Evolutionary conservation across 2,797 vertebrate species (phyloP), one percentile per base, ranked within the genome.

Genomic region (Tangara arthus): DNA sequence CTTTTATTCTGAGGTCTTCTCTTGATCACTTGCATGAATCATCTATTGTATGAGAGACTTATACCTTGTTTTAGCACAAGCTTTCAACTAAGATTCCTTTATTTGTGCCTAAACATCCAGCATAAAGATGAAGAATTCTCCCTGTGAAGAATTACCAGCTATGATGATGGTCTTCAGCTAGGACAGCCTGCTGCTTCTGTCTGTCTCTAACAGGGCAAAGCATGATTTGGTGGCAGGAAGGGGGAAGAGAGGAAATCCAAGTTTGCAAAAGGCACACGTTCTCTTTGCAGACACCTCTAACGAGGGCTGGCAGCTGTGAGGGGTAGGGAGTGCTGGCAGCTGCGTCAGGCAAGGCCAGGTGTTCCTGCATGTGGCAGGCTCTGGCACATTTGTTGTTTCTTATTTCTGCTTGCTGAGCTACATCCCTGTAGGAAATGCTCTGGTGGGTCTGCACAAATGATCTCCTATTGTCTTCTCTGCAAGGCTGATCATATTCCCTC

Each of bases 381-480:
- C 73, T 8, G 0, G 37, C 44, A 78, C 80, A 92, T 75, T 92
- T 95, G 70, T 75, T 81, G 60, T 91, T 95, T 86, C 88, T 90
- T 82, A 71, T 91, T 94, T 94, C 60, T 89, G 26, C 42, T 68
- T 0, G 0, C 49, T 85, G 83, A 87, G 57, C 68, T 80, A 90
- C 79, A 23, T 80, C 89, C 44, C 84, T 35, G 15, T 55, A 57
- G 81, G 86, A 55, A 93, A 68, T 50, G 21, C 53, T 61, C 5
- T 65, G 39, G 70, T 83, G 77, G 89, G 73, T 79, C 85, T 95
- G 93, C 34, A 70, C 11, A 92, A 95, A 76, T 46, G 63, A 76
- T 94, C 60, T 88, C 15, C 88, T 81, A 88, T 95, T 95, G 85
- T 95, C 73, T 87, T 82, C 37, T 66, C 49, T 72, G 34, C 27